These are phyloP conservation scores for Asarcornis scutulata DNA, from an alignment of 2,113 vertebrate genomes.

Conservation along the genomic window DNA sequence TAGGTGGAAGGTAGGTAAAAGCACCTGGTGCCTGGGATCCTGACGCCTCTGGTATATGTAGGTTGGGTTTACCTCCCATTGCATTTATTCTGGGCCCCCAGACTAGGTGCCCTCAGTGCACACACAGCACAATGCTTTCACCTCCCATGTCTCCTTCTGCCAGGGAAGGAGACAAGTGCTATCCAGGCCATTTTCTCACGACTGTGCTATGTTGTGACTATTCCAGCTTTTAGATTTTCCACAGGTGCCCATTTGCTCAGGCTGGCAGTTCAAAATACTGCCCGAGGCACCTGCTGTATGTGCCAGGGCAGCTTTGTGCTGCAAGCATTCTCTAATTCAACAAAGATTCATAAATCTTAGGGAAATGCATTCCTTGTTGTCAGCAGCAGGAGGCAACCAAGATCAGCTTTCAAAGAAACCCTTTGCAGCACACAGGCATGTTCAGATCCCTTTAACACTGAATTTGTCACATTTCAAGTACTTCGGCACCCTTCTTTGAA, in stretches of 20 bases:
- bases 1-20: neutral
- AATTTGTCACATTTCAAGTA: neutral
- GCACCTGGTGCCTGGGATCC: neutral
- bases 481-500: neutral
- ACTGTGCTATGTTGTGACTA: neutral
- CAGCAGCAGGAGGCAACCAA: slow-evolving; percentile 3
- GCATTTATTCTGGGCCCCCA: neutral
- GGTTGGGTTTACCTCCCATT: neutral
- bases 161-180: neutral
- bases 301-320: neutral
- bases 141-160: neutral
- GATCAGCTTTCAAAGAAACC: neutral
- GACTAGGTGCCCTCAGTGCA: fast-evolving
- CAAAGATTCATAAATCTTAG: neutral
- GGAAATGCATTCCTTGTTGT: neutral
- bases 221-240: neutral
- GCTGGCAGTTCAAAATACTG: neutral
- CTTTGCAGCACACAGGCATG: neutral
- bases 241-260: neutral
- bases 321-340: neutral
- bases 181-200: neutral
- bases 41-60: neutral
- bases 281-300: neutral
- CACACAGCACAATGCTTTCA: neutral
- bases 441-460: neutral